Evolutionary conservation across 2,888 invertebrate species (phyloP), one percentile per base, ranked within the genome.

Genomic region (Diogma glabrata): DNA sequence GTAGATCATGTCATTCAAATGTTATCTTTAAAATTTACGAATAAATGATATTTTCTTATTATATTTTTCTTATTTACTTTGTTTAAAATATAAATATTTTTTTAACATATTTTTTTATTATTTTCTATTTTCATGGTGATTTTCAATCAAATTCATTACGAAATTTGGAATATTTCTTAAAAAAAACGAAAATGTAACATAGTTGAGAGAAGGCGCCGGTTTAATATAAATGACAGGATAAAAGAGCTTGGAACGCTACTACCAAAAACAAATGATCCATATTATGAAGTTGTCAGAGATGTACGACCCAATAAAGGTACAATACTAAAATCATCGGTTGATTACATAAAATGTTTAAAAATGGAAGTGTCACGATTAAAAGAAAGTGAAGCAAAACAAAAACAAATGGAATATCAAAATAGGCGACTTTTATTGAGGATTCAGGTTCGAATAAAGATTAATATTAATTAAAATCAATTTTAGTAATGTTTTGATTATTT

Each of bases 151-250:
- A n/a, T n/a, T n/a, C n/a, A n/a, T n/a, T n/a, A n/a, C n/a, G n/a
- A n/a, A n/a, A n/a, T n/a, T n/a, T n/a, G n/a, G n/a, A n/a, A n/a
- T n/a, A n/a, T n/a, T n/a, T n/a, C n/a, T n/a, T n/a, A n/a, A n/a
- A n/a, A n/a, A n/a, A n/a, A n/a, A n/a, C n/a, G n/a, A n/a, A n/a
- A n/a, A n/a, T n/a, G n/a, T n/a, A n/a, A n/a, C n/a, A 12, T 72
- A 94, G 93, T 95, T 73, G 95, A 95, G 72, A 79, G 94, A 64
- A 78, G 94, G 54, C 78, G 96, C 58, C 79, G 97, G 46, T 97
- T 95, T 71, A 96, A 97, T 72, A 97, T 97, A 64, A 97, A 97
- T 72, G 96, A 97, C 70, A 79, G 95, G 61, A 97, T 97, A 65
- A 96, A 96, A 69, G 96, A 97, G 67, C 75, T 97, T 54, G 95